Evolutionary conservation across 2,888 invertebrate species (phyloP), one percentile per base, ranked within the genome.

Genomic region (Creontiades dilutus): DNA sequence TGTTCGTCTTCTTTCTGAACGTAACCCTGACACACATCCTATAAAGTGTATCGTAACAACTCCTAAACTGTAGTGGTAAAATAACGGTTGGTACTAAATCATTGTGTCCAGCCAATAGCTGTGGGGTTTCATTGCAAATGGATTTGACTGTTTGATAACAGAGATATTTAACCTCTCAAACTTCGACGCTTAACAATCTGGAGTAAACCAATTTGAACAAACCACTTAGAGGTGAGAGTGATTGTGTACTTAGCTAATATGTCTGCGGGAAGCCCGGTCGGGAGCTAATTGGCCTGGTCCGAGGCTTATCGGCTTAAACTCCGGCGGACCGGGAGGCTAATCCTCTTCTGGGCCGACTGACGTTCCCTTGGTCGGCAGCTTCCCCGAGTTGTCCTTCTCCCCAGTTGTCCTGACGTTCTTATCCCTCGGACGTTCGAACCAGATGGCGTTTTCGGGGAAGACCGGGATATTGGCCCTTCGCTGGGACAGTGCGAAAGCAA

Each of bases 161-260:
- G 57, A 57, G 57, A n/a, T n/a, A n/a, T 57, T n/a, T n/a, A n/a
- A n/a, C 57, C 16, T 1, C n/a, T 7, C 16, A 57, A 57, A 57
- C 57, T 14, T n/a, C n/a, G 57, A 57, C 14, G 13, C 5, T 57
- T 14, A n/a, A 7, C 57, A 16, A 57, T 1, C 19, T 14, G 37
- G 80, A 82, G 80, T 88, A 88, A 88, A 88, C 80, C 88, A 78
- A 88, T 88, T 88, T 88, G 78, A 78, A 78, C 88, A 52, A 88
- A 37, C 78, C 80, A 88, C 88, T 88, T 88, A 28, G 88, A 88
- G 88, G 88, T 88, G 88, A 78, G 88, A 88, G 78, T 88, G 88
- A 88, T 78, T 88, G 88, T 88, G 88, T 88, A 88, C 80, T 88
- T 80, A 88, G 88, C 88, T 88, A 88, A 88, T 80, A 88, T 88